Conservation (phyloP, 1,140 invertebrate genomes). For the Drosophila busckii region DNA sequence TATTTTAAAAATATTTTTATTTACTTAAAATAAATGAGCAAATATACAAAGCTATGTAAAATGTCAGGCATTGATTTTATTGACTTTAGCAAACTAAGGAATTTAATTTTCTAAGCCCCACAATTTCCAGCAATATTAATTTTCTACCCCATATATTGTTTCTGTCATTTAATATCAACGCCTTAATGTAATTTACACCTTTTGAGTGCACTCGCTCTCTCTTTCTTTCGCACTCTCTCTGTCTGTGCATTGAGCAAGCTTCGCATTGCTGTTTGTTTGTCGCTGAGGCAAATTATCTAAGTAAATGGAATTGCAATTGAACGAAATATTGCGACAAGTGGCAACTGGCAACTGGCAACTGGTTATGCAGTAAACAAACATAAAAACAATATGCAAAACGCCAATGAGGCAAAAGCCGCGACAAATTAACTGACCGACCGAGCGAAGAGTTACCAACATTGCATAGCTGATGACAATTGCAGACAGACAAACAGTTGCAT, state of each 20-base stretch:
- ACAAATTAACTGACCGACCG: conserved; percentile 48
- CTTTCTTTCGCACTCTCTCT: background rate
- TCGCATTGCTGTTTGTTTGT: conserved; percentile 32
- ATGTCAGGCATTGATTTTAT: too few species aligned
- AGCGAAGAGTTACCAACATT: conserved; percentile 29
- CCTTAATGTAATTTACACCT: conserved; percentile 1
- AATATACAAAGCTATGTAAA: too few species aligned
- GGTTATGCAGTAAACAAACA: conserved; percentile 55
- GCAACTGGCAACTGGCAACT: background rate
- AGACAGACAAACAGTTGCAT: conserved; percentile 1
- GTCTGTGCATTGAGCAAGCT: conserved; percentile 25
- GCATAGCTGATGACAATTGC: conserved; percentile 25
- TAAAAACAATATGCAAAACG: conserved; percentile 8
- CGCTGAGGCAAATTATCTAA: conserved; percentile 50
- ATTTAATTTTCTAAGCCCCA: too few species aligned
- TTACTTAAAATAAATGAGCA: too few species aligned
- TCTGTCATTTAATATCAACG: background rate
- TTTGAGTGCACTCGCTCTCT: background rate
- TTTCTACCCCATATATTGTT: background rate
- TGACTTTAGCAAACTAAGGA: too few species aligned
- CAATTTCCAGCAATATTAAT: conserved; percentile 16
- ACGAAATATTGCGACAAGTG: conserved; percentile 46
- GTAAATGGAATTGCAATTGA: conserved; percentile 71
- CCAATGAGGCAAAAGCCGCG: conserved; percentile 7
- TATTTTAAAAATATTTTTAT: too few species aligned